Evolutionary conservation across 1,140 invertebrate species (phyloP), one percentile per base, ranked within the genome.

Genomic region (Chrysomallon squamiferum): DNA sequence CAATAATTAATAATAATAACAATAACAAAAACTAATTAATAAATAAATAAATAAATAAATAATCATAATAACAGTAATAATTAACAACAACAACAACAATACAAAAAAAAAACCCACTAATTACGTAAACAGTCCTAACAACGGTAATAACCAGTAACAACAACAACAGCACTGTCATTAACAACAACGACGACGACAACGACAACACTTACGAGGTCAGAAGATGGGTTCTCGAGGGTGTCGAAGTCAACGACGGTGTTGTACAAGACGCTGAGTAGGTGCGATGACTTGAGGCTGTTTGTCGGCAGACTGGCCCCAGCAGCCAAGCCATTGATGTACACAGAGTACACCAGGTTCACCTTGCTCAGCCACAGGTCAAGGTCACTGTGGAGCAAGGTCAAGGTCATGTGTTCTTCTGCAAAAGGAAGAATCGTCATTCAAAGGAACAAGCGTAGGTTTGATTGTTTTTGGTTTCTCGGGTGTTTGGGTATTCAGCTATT

Each of bases 251-350:
- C 35, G 6, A 76, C 43, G 2, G 62, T 65, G 11, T 80, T 62
- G 50, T 75, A 79, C 61, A 80, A 50, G 11, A 73, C 69, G 49
- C 68, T 72, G 2, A 81, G 74, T 18, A 81, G 71, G 52, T 65
- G 62, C 2, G 75, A 77, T 0, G 73, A 69, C 62, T 72, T 72
- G 62, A 69, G 60, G 30, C 68, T 68, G 60, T 71, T 74, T 29
- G 56, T 69, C 1, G 58, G 65, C 20, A 69, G 57, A 57, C 61
- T 66, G 33, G 66, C 61, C 6, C 62, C 68, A 9, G 68, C 64
- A 0, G 43, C 45, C 13, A 79, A 63, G 30, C 79, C 79, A 25
- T 58, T 45, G 2, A 66, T 47, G 62, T 73, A 79, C 13, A 79
- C 49, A 56, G 66, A 65, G 49, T 79, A 66, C 18, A 81, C 58